A percentile compares a stretch with the other conserved stretches of the same genome.
Evolutionary conservation across 2,888 invertebrate species (phyloP).

Genomic region (Coleophora flavipennella): DNA sequence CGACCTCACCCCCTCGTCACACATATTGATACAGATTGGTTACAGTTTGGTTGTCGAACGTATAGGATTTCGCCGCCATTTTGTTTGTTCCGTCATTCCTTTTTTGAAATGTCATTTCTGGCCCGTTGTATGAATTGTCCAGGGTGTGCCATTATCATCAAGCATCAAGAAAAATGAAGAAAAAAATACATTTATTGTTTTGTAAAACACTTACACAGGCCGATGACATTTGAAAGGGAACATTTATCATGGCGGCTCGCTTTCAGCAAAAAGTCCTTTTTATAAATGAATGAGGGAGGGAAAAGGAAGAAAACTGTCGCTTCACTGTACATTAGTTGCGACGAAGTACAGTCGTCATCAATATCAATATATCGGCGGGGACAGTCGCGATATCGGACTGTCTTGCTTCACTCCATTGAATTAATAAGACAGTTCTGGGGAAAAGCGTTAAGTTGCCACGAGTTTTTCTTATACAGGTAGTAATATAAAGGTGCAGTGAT

Average conservation of each 20-base stretch:
- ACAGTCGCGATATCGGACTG: slow-evolving; percentile 27
- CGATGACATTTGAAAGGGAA: slow-evolving; percentile 19
- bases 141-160: no score
- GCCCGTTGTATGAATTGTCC: no score
- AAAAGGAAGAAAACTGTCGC: slow-evolving; percentile 26
- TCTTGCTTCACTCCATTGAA: slow-evolving; percentile 33
- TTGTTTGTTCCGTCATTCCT: no score
- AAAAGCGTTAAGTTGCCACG: slow-evolving; percentile 2
- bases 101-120: no score
- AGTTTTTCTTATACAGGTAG: neutral
- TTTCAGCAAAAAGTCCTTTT: slow-evolving; percentile 10
- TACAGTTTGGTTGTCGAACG: no score
- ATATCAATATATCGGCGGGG: slow-evolving; percentile 36
- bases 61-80: no score
- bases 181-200: slow-evolving; percentile 12
- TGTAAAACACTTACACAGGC: slow-evolving; percentile 14
- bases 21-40: no score
- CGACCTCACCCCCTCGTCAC: no score
- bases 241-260: slow-evolving; percentile 22
- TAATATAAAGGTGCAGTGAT: no score
- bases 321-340: slow-evolving; percentile 32
- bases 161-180: neutral
- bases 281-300: slow-evolving; percentile 20
- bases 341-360: slow-evolving; percentile 41
- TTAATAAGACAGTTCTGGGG: slow-evolving; percentile 24